A percentile compares a stretch with the other conserved stretches of the same genome.
Conservation (phyloP, 2,888 invertebrate species). For the Sesia bembeciformis region DNA sequence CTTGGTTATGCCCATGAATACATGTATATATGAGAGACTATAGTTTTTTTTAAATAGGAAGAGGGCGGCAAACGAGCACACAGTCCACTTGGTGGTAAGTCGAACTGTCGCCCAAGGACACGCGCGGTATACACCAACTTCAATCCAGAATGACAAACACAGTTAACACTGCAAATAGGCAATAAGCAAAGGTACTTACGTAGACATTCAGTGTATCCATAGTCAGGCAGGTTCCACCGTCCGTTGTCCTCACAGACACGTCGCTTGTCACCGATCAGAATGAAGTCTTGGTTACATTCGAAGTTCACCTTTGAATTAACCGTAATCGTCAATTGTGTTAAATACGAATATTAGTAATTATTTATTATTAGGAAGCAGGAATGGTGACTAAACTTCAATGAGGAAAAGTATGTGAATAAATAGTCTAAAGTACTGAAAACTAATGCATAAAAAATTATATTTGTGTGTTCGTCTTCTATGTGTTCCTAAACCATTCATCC, state of each 20-base stretch:
- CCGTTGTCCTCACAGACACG: slow-evolving; percentile 86
- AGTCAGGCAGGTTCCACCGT: slow-evolving; percentile 87
- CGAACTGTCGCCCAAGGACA: too few relatives aligned
- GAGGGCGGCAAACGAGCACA: not conserved
- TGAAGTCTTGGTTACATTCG: slow-evolving; percentile 92
- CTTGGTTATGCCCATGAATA: too few relatives aligned
- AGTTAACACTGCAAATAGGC: not conserved
- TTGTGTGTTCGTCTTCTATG: too few relatives aligned
- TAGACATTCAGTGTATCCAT: slow-evolving; percentile 91
- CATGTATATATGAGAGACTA: too few relatives aligned
- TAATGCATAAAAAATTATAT: too few relatives aligned
- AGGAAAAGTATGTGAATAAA: too few relatives aligned
- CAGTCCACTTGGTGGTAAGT: too few relatives aligned
- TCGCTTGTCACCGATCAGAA: slow-evolving; percentile 87
- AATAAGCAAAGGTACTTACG: slow-evolving; percentile 78
- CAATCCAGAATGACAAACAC: not conserved
- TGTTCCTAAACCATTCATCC: too few relatives aligned
- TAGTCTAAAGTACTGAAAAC: too few relatives aligned
- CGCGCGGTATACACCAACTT: too few relatives aligned
- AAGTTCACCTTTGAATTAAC: slow-evolving; percentile 80
- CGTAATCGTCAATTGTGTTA: not conserved
- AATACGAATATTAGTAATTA: not conserved
- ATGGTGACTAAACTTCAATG: too few relatives aligned
- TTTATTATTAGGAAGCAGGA: not conserved
- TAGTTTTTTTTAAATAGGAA: too few relatives aligned